Percentiles rank a stretch among this genome's conserved stretches.
phyloP scores from a whole-genome alignment of 2,888 invertebrate genomes.

The Troides oblongomaculatus region DNA sequence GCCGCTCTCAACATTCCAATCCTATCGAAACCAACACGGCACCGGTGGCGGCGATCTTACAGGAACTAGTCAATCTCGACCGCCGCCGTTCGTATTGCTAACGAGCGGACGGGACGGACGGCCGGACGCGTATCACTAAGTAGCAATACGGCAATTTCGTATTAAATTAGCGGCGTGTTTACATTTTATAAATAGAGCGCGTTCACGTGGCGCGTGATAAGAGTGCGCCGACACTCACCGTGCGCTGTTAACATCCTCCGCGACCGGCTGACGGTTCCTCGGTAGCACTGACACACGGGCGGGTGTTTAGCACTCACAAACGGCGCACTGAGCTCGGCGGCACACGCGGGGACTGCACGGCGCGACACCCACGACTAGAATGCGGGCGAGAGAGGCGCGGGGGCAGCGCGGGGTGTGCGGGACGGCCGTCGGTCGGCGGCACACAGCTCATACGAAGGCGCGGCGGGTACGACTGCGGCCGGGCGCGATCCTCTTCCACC shows the following conservation, averaged over 20 bases:
- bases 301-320: conserved; percentile 77
- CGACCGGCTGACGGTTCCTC: conserved; percentile 66
- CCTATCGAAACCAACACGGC: conserved; percentile 46
- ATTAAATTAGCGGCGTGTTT: conserved; percentile 75
- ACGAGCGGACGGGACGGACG: conserved; percentile 48
- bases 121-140: conserved; percentile 64
- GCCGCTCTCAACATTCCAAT: conserved; percentile 35
- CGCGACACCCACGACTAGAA: conserved; percentile 79
- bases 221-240: conserved; percentile 71
- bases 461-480: conserved; percentile 76
- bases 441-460: conserved; percentile 76
- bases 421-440: conserved; percentile 60
- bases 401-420: conserved; percentile 54
- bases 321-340: conserved; percentile 76
- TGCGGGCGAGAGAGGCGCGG: conserved; percentile 74
- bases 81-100: conserved; percentile 68
- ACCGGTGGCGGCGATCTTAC: conserved; percentile 60
- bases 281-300: conserved; percentile 77
- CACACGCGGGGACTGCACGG: conserved; percentile 78
- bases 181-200: conserved; percentile 76
- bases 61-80: conserved; percentile 74
- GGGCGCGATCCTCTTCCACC: conserved; percentile 51
- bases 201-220: conserved; percentile 75
- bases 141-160: conserved; percentile 59
- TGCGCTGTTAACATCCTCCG: conserved; percentile 80